phyloP scores from a whole-genome alignment of 2,888 invertebrate species.

The Stramonita haemastoma region DNA sequence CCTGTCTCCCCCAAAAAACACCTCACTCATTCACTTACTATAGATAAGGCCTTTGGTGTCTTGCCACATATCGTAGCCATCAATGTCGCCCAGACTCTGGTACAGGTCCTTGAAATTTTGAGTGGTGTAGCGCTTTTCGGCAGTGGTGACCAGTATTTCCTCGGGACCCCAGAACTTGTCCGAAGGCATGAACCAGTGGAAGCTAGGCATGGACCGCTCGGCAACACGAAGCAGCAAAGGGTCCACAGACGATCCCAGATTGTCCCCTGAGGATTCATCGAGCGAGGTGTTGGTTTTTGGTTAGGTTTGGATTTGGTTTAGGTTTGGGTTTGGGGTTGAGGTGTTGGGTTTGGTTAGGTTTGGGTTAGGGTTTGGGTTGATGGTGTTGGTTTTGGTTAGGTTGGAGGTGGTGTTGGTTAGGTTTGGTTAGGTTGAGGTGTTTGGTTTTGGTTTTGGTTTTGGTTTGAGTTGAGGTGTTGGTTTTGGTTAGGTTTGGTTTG shows the following conservation, averaged over 20 bases:
- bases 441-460: too few relatives aligned
- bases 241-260: neutral
- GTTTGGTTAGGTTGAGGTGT: too few relatives aligned
- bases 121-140: neutral
- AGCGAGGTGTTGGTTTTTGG: too few relatives aligned
- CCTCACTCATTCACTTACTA: neutral
- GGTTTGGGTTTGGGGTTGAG: too few relatives aligned
- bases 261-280: neutral
- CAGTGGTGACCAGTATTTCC: neutral
- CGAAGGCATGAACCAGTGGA: neutral
- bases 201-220: neutral
- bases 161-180: neutral
- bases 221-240: neutral
- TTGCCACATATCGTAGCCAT: neutral
- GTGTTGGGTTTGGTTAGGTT: too few relatives aligned
- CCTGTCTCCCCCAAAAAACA: too few relatives aligned
- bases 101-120: neutral
- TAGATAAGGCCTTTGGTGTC: neutral
- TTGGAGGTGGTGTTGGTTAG: too few relatives aligned
- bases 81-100: neutral
- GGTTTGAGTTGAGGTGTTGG: too few relatives aligned
- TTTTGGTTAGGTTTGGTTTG: too few relatives aligned
- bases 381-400: too few relatives aligned
- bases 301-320: too few relatives aligned
- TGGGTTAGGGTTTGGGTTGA: too few relatives aligned